Evolutionary conservation across 2,797 vertebrate genomes (phyloP).

Genomic region (Molossus alvarezi): DNA sequence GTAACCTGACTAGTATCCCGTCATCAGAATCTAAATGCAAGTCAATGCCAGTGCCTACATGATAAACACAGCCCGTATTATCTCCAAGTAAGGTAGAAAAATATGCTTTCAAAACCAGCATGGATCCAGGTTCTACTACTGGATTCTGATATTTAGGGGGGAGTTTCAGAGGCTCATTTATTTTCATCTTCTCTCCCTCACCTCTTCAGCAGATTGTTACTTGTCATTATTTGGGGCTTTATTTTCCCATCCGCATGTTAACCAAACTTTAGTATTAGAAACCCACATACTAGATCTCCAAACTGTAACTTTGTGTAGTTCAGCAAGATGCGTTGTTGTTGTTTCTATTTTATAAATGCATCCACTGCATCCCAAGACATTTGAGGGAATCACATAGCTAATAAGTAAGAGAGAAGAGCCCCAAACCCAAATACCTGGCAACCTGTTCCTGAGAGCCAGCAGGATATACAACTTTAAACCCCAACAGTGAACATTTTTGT

Average conservation of each 20-base stretch:
- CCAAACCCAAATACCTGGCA: not conserved
- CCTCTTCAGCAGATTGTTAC: not conserved
- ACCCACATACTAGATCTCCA: not conserved
- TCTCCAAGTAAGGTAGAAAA: slow-evolving; percentile 1
- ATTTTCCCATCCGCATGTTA: not conserved
- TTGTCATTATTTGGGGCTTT: slow-evolving; percentile 13
- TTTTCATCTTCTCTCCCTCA: not conserved
- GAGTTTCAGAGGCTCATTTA: not conserved
- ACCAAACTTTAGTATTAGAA: not conserved
- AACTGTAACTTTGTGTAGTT: not conserved
- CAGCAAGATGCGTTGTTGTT: not conserved
- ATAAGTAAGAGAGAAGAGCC: not conserved
- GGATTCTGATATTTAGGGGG: not conserved
- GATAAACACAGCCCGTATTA: not conserved
- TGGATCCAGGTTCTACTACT: not conserved
- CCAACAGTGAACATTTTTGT: not conserved
- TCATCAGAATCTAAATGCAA: slow-evolving; percentile 7
- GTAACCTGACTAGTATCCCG: not conserved
- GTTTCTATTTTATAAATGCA: not conserved
- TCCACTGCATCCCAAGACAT: not conserved
- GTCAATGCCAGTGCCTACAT: not conserved
- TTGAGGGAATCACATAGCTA: not conserved
- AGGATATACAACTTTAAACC: not conserved
- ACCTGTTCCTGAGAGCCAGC: not conserved
- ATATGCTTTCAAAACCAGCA: not conserved